A percentile compares a stretch with the other conserved stretches of the same genome.
phyloP scores from a whole-genome alignment of 2,113 vertebrate species.

The Sterrhoptilus dennistouni region DNA sequence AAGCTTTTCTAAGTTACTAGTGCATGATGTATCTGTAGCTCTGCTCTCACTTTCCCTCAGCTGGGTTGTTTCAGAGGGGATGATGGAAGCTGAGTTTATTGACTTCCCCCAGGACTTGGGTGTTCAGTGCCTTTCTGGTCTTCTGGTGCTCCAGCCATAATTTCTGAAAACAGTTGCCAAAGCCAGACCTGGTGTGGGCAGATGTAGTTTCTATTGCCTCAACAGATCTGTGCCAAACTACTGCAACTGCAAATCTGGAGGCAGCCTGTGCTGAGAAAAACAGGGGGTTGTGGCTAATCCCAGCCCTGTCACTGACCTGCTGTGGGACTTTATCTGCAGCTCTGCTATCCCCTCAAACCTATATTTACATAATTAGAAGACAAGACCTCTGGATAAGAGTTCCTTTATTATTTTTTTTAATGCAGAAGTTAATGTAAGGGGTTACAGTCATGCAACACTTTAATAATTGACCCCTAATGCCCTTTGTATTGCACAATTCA shows the following conservation, averaged over 20 bases:
- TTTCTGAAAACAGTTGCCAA: background rate
- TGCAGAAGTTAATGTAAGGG: background rate
- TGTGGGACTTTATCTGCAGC: background rate
- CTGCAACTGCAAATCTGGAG: background rate
- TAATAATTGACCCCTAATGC: background rate
- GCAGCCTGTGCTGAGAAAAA: background rate
- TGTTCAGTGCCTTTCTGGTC: background rate
- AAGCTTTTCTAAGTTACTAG: slow-evolving; percentile 31
- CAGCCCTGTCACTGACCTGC: background rate
- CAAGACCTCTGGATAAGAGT: background rate
- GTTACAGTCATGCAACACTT: background rate
- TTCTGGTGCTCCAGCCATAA: background rate
- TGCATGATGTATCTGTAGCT: background rate
- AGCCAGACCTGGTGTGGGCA: background rate
- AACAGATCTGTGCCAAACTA: background rate
- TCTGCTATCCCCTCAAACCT: background rate
- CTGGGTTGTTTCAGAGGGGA: background rate
- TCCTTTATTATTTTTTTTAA: background rate
- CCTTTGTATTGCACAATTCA: background rate
- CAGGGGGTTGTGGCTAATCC: background rate
- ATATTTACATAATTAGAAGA: background rate
- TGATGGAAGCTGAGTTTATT: background rate
- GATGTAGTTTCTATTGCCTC: background rate
- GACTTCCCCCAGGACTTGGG: background rate
- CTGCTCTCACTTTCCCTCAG: background rate